phyloP scores from a whole-genome alignment of 1,140 invertebrate species.

The Pseudomyrmex dendroicus region DNA sequence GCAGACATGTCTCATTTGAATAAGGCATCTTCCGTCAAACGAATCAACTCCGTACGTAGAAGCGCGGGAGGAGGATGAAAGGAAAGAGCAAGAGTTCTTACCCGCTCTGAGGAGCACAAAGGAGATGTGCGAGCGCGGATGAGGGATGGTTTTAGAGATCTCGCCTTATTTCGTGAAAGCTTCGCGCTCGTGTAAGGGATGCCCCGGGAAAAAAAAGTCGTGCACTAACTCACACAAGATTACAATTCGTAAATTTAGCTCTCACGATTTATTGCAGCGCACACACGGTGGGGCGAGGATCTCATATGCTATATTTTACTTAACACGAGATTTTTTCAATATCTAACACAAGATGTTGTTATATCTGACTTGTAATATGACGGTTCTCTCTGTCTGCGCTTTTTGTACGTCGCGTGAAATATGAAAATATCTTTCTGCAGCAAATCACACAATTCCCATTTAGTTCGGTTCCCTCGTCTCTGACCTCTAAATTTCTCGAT shows the following conservation, averaged over 20 bases:
- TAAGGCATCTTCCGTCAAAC: conserved; percentile 51
- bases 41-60: conserved; percentile 24
- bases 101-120: conserved; percentile 6
- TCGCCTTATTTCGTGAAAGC: conserved; percentile 29
- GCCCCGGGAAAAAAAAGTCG: not conserved
- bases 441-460: not conserved
- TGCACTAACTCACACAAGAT: conserved; percentile 21
- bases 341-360: too few relatives aligned
- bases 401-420: too few relatives aligned
- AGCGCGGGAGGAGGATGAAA: not conserved
- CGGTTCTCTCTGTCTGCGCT: too few relatives aligned
- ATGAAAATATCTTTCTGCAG: not conserved
- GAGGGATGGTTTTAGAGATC: conserved; percentile 37
- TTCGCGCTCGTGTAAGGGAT: not conserved
- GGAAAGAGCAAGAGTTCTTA: conserved; percentile 34
- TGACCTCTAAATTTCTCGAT: conserved; percentile 53
- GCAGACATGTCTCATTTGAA: conserved; percentile 45
- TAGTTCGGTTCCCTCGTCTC: not conserved
- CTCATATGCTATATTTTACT: too few relatives aligned
- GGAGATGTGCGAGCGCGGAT: conserved; percentile 26
- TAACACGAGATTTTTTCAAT: too few relatives aligned
- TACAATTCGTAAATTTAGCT: conserved; percentile 12
- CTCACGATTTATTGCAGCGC: too few relatives aligned
- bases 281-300: too few relatives aligned
- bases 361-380: too few relatives aligned